Percentiles rank a stretch among this genome's conserved stretches.
These are phyloP conservation scores for Dichetophora obliterata DNA, from an alignment of 2,888 invertebrate species.

Conservation along the genomic window DNA sequence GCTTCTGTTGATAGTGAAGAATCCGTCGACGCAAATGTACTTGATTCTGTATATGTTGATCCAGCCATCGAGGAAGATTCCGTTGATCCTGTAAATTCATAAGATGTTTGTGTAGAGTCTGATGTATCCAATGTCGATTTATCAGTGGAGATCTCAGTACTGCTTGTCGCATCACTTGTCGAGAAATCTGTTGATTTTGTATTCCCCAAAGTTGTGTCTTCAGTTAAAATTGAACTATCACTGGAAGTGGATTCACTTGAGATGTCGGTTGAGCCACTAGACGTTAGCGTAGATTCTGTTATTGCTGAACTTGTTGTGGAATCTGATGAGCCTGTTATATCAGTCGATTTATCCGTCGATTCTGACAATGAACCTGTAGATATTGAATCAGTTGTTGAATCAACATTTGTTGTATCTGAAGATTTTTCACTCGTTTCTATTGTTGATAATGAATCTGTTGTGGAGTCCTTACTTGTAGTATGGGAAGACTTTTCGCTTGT, in stretches of 20 bases:
- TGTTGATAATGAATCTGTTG: slow-evolving; percentile 2
- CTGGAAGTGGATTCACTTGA: slow-evolving; percentile 38
- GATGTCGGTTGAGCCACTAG: slow-evolving; percentile 32
- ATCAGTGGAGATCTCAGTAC: not conserved
- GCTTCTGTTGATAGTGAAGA: slow-evolving; percentile 27
- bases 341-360: slow-evolving; percentile 44
- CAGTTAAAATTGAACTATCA: slow-evolving; percentile 30
- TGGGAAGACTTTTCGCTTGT: slow-evolving; percentile 38
- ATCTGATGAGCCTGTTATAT: slow-evolving; percentile 48
- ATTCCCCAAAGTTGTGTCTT: slow-evolving; percentile 29
- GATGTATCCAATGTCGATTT: slow-evolving; percentile 10
- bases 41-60: not conserved
- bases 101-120: slow-evolving; percentile 6
- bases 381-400: slow-evolving; percentile 39
- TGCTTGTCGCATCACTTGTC: not conserved
- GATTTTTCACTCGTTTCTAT: slow-evolving; percentile 24
- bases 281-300: slow-evolving; percentile 19
- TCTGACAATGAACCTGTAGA: slow-evolving; percentile 50
- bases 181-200: slow-evolving; percentile 43
- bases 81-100: slow-evolving; percentile 42
- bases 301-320: slow-evolving; percentile 23
- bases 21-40: slow-evolving; percentile 38
- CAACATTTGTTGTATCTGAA: slow-evolving; percentile 34
- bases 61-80: slow-evolving; percentile 43
- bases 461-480: slow-evolving; percentile 1